Evolutionary conservation across 2,888 invertebrate genomes (phyloP), one percentile per base, ranked within the genome.

Genomic region (Tetanocera ferruginea): DNA sequence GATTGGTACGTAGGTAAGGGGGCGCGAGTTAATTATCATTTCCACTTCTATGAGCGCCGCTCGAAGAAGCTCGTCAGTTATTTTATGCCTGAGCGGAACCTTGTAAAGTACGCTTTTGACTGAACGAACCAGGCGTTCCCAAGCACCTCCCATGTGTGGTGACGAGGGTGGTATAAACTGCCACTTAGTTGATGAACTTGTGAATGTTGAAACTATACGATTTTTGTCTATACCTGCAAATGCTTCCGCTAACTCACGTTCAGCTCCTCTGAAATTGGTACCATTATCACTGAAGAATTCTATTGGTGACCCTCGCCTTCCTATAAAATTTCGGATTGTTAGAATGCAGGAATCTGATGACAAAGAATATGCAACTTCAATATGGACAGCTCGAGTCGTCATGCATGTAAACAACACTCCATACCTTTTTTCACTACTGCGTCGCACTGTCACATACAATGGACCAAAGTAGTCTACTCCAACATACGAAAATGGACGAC

Each of bases 391-490:
- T n/a, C 80, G 69, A 14, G 76, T 80, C 1, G 79, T 80, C 25
- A 81, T 71, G 25, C 81, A 78, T 1, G 80, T 81, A 5, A 81
- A 14, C 34, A 80, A 52, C 2, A 79, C 80, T 3, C 78, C 80
- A 34, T 78, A 80, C 28, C 80, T 62, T 55, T 82, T 80, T 60
- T 79, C 80, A 5, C 55, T 74, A 17, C 76, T 80, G 6, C 80
- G 52, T 1, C 49, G 23, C 1, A 77, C 75, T 1, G 76, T 25
- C 1, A 80, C 49, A n/a, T 67, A 43, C n/a, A 78, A 9, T 0
- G 81, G 81, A 2, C 81, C 81, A 19, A 79, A 81, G 52, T 76
- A 81, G 52, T 83, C 82, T 6, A 81, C n/a, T 2, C 81, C 82
- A 8, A 79, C 81, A 57, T 79, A 81, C 0, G 78, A 78, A 49